Evolutionary conservation across 2,797 vertebrate genomes (phyloP), one percentile per base, ranked within the genome.

Genomic region (Poecilia gillii): DNA sequence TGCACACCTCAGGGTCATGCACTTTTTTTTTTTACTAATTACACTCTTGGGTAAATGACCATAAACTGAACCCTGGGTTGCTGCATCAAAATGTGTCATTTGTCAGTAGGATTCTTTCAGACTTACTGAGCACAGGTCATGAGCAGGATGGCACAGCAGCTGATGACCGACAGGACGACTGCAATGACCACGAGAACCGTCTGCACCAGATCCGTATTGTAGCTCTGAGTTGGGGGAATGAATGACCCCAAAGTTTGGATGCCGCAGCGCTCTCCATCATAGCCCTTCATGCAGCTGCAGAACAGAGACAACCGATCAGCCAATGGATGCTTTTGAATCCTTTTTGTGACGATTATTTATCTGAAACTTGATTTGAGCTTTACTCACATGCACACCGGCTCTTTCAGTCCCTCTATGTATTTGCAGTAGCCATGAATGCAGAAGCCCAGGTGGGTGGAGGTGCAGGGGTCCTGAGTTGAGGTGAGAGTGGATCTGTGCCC

Each of bases 61-160:
- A 11, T 66, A 9, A 7, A 66, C 18, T 66, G 33, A 66, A 66
- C 33, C 39, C 18, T 66, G 33, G 33, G 2, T 9, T 9, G 31
- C 33, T 66, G 31, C 62, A 39, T 46, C 16, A 16, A 66, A n/a
- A 14, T 47, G 46, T n/a, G 33, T 31, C 41, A n/a, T n/a, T 59
- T 33, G 36, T 12, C n/a, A 68, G 71, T 47, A 41, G 12, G 59
- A 13, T 18, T 14, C 11, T 11, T 71, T 55, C 5, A 72, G 39
- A 95, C 96, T 94, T 83, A 96, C 96, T 96, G 95, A 68, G 94
- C 93, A 77, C 94, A 96, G 78, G 93, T 89, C 93, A 96, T 95
- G 79, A 96, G 93, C 64, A 96, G 81, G 76, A 96, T 93, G 82
- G 94, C 95, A 0, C 79, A 86, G 78, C 95, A 96, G 86, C 96